phyloP scores from a whole-genome alignment of 2,888 invertebrate genomes.

The Amphipyra tragopoginis region DNA sequence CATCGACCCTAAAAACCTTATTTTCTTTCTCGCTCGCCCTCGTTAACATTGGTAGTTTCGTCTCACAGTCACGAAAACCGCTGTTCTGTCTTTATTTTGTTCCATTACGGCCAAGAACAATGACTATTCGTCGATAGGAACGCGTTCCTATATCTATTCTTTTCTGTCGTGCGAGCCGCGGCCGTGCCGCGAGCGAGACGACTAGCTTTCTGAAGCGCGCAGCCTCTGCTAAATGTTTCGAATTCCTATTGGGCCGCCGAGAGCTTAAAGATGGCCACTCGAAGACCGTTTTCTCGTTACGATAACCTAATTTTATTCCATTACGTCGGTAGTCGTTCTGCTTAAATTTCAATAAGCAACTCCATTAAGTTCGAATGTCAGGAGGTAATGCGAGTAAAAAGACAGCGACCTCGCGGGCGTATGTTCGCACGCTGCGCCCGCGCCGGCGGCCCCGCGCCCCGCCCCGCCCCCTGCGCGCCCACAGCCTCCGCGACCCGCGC shows the following conservation, averaged over 20 bases:
- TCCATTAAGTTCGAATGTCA: conserved; percentile 88
- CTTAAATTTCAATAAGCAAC: conserved; percentile 86
- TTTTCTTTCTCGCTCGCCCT: conserved; percentile 76
- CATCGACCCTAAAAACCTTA: conserved; percentile 88
- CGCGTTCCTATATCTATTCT: conserved; percentile 80
- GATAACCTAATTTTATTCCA: conserved; percentile 88
- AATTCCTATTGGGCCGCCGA: conserved; percentile 86
- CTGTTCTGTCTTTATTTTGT: conserved; percentile 89
- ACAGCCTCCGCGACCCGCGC: conserved; percentile 40
- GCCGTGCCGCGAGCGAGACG: conserved; percentile 73
- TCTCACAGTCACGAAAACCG: conserved; percentile 89
- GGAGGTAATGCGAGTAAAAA: conserved; percentile 85
- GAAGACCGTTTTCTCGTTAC: conserved; percentile 86
- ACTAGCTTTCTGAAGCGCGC: conserved; percentile 65
- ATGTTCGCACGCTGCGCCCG: conserved; percentile 74
- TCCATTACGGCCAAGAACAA: conserved; percentile 89
- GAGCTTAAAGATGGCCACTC: conserved; percentile 88
- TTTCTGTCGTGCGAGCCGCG: conserved; percentile 66
- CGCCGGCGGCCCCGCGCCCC: conserved; percentile 46
- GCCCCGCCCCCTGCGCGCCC: conserved; percentile 41
- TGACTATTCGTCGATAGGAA: conserved; percentile 84
- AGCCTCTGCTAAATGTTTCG: conserved; percentile 78
- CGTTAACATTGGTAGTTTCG: conserved; percentile 70
- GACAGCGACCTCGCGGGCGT: conserved; percentile 82
- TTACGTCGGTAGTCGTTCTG: conserved; percentile 82